phyloP scores from a whole-genome alignment of 2,797 vertebrate species.

The Aldrovandia affinis region DNA sequence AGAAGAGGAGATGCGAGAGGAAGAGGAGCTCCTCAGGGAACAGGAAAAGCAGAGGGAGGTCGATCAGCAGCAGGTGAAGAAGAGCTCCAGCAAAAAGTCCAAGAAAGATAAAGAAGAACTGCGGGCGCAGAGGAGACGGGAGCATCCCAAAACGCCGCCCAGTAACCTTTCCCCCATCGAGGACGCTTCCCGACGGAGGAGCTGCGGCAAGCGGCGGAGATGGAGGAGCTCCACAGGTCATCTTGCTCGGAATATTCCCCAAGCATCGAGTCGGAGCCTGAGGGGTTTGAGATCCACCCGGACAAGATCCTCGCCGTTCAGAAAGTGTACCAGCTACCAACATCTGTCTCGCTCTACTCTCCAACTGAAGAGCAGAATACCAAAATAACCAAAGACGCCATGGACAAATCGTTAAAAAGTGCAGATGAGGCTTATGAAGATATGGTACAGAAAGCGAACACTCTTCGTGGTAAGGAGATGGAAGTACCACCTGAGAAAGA shows the following conservation, averaged over 20 bases:
- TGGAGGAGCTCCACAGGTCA: conserved; percentile 81
- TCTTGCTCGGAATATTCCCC: conserved; percentile 90
- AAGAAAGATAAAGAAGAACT: conserved; percentile 84
- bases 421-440: conserved; percentile 96
- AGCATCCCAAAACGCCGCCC: conserved; percentile 79
- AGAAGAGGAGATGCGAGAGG: conserved; percentile 85
- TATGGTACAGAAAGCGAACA: conserved; percentile 86
- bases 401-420: conserved; percentile 79
- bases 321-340: conserved; percentile 91
- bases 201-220: conserved; percentile 78
- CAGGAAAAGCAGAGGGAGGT: conserved; percentile 80
- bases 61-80: conserved; percentile 79
- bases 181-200: conserved; percentile 84
- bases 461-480: conserved; percentile 77
- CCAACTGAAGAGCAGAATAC: conserved; percentile 84
- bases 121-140: conserved; percentile 77
- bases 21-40: conserved; percentile 80
- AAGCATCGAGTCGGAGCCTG: conserved; percentile 89
- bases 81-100: conserved; percentile 81
- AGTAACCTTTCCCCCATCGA: conserved; percentile 82
- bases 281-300: conserved; percentile 81
- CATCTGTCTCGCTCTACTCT: conserved; percentile 88
- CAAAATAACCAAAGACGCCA: conserved; percentile 65
- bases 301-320: conserved; percentile 86
- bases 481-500: conserved; percentile 87